Percentiles rank a stretch among this genome's conserved stretches.
Conservation (phyloP, 92 coral and sea anemone species). For the Pocillopora grandis region DNA sequence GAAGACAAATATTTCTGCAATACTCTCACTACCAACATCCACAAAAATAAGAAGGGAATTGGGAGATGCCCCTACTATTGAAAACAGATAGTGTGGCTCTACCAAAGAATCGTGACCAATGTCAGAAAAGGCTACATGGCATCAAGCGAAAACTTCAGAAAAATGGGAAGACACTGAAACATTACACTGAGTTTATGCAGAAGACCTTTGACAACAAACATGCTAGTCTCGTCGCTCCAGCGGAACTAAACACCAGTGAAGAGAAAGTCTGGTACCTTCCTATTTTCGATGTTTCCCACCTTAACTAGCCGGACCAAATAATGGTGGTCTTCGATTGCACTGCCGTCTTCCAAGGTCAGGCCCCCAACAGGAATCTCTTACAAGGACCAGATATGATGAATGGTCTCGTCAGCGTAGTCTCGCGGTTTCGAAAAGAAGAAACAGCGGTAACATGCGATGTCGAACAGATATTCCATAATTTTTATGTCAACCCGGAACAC, state of each 20-base stretch:
- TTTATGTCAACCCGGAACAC: conserved; percentile 52
- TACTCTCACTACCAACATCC: conserved; percentile 15
- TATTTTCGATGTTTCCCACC: conserved; percentile 52
- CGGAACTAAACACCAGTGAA: conserved; percentile 18
- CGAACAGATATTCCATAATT: conserved; percentile 65
- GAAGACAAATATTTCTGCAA: conserved; percentile 19
- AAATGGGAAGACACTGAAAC: conserved; percentile 18
- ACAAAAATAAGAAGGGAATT: conserved; percentile 31
- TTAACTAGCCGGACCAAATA: conserved; percentile 49
- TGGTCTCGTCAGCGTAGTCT: conserved; percentile 57
- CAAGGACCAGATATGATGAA: conserved; percentile 65
- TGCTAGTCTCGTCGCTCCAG: conserved; percentile 44
- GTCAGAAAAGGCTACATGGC: conserved; percentile 50
- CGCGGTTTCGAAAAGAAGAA: conserved; percentile 62
- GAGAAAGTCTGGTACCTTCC: conserved; percentile 62
- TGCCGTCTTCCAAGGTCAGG: conserved; percentile 35
- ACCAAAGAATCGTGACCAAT: conserved; percentile 55
- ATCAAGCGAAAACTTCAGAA: conserved; percentile 37
- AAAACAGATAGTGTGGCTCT: conserved; percentile 39
- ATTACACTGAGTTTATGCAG: conserved; percentile 59
- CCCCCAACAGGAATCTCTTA: conserved; percentile 45
- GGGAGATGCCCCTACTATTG: conserved; percentile 74
- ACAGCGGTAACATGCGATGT: conserved; percentile 61
- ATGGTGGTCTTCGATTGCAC: conserved; percentile 46
- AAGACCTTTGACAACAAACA: conserved; percentile 51